A percentile compares a stretch with the other conserved stretches of the same genome.
Conservation (phyloP, 2,888 invertebrate species). For the Chironomus riparius region DNA sequence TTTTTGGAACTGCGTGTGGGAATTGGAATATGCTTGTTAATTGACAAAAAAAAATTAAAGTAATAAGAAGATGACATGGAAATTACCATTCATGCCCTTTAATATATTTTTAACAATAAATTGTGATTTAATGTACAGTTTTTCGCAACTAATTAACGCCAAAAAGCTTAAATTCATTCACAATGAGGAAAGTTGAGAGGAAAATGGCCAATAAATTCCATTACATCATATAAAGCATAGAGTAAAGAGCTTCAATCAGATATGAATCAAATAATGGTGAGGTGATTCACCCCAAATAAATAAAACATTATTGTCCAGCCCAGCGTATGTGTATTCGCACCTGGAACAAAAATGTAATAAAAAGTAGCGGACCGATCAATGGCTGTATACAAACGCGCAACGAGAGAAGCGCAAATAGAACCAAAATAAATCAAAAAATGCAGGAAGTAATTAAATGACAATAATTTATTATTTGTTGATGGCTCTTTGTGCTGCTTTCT, state of each 20-base stretch:
- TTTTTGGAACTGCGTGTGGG: background rate
- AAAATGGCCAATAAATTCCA: background rate
- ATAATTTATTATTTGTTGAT: slow-evolving; percentile 28
- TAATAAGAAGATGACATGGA: background rate
- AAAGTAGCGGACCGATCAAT: slow-evolving; percentile 13
- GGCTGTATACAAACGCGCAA: background rate
- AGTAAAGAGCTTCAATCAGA: no score
- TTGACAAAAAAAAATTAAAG: background rate
- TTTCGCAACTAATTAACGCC: background rate
- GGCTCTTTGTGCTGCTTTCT: slow-evolving; percentile 5
- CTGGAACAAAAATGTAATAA: background rate
- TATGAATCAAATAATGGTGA: background rate
- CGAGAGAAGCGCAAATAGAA: background rate
- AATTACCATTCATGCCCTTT: background rate
- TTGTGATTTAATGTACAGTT: background rate
- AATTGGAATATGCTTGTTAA: slow-evolving; percentile 3
- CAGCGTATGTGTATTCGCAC: background rate
- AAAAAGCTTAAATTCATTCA: background rate
- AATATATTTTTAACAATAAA: no score
- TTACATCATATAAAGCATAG: background rate
- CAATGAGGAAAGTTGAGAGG: background rate
- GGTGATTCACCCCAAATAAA: background rate
- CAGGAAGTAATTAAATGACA: slow-evolving; percentile 28
- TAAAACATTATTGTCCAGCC: no score
- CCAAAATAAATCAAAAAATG: slow-evolving; percentile 1